These are phyloP conservation scores for Epistrophe eligans DNA, from an alignment of 2,888 invertebrate species.

Conservation along the genomic window DNA sequence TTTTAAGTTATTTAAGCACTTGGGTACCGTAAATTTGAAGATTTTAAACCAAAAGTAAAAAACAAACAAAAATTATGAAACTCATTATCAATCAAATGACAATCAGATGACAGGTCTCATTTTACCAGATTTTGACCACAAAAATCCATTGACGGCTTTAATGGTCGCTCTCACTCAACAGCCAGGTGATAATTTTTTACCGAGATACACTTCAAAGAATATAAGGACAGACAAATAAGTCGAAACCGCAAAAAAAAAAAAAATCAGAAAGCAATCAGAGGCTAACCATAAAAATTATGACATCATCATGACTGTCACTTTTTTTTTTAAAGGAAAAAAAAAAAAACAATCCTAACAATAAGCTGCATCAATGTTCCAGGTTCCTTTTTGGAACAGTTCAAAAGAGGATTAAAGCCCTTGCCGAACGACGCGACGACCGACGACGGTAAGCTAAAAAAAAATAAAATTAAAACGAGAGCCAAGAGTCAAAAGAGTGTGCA, in stretches of 20 bases:
- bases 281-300: slow-evolving; percentile 65
- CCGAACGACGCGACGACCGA: slow-evolving; percentile 11
- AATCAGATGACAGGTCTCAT: slow-evolving; percentile 70
- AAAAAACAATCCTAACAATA: background rate
- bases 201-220: slow-evolving; percentile 18
- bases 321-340: background rate
- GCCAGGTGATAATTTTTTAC: slow-evolving; percentile 61
- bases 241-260: slow-evolving; percentile 36
- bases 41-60: background rate
- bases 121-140: slow-evolving; percentile 50
- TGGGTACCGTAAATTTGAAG: slow-evolving; percentile 15
- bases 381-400: slow-evolving; percentile 36
- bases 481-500: slow-evolving; percentile 47
- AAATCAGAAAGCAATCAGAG: slow-evolving; percentile 51
- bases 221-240: background rate
- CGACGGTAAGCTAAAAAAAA: background rate
- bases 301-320: slow-evolving; percentile 54
- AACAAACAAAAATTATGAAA: slow-evolving; percentile 22
- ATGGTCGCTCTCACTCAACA: slow-evolving; percentile 47
- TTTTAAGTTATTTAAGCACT: background rate
- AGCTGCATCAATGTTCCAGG: background rate
- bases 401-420: slow-evolving; percentile 38
- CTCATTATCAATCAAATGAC: slow-evolving; percentile 70
- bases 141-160: slow-evolving; percentile 46
- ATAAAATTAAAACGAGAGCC: background rate